Evolutionary conservation across 2,113 vertebrate genomes (phyloP), one percentile per base, ranked within the genome.

Genomic region (Chaetura pelagica): DNA sequence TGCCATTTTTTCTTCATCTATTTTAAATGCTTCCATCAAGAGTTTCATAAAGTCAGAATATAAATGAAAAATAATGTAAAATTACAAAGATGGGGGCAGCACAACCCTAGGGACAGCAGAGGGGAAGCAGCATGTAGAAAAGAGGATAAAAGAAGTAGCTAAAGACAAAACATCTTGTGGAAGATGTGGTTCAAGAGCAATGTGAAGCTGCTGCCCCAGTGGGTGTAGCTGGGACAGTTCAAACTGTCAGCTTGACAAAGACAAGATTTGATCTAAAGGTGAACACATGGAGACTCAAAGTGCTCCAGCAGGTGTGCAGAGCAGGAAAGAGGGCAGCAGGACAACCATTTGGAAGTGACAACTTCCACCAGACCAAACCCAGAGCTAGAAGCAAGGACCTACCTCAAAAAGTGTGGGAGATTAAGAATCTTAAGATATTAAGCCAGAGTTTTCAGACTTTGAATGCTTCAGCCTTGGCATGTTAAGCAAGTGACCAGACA

Each of bases 361-460:
- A 54, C 18, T 81, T 63, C 44, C n/a, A 69, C 16, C 68, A 92
- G 27, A 74, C 48, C 26, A 77, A 83, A 66, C 8, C 9, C 40
- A 85, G 12, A 20, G 34, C 30, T 26, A 22, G 66, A 69, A 83
- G 59, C 30, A 87, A 40, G 10, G 27, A 74, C 18, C 57, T 62
- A 29, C 30, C 67, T 67, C 2, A 1, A 74, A 12, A 93, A 62
- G 14, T 3, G 15, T 10, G 19, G 42, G 51, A 80, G 68, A 77
- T 74, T 57, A 94, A 69, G 64, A 74, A 74, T 12, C 49, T 78
- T 87, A 78, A 86, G 8, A 75, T 23, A 26, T 86, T 84, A 92
- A 90, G 6, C 6, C 10, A 62, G 40, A 48, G 49, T 61, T 88
- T 93, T 74, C 68, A 84, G 77, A 74, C 40, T 74, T 77, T 1